Percentiles rank a stretch among this genome's conserved stretches.
These are phyloP conservation scores for Agapornis roseicollis DNA, from an alignment of 2,113 vertebrate genomes.

Conservation along the genomic window DNA sequence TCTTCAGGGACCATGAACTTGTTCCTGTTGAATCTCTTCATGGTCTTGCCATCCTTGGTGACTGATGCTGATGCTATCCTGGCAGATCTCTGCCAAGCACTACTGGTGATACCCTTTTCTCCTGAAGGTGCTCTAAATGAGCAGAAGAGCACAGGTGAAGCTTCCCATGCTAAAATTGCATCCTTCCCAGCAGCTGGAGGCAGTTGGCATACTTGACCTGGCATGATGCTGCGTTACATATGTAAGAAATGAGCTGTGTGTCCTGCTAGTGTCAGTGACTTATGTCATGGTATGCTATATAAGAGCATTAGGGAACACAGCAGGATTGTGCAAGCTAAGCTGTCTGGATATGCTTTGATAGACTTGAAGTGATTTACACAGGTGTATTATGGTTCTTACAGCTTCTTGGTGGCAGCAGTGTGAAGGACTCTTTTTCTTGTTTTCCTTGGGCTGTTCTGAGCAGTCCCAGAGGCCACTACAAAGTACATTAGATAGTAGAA, in stretches of 20 bases:
- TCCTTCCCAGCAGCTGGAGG: neutral
- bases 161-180: neutral
- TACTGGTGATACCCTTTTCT: neutral
- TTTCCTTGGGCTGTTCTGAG: neutral
- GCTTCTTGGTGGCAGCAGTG: neutral
- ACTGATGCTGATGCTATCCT: neutral
- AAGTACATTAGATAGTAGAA: neutral
- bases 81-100: accelerated
- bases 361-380: neutral
- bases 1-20: neutral
- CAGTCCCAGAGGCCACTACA: neutral
- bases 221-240: accelerated
- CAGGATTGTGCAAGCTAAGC: neutral
- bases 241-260: neutral
- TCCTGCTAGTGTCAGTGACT: neutral
- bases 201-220: neutral
- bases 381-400: neutral
- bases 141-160: neutral
- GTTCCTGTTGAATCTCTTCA: neutral
- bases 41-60: neutral
- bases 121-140: neutral
- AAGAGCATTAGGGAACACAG: neutral
- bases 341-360: neutral
- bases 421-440: neutral
- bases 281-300: accelerated